A percentile compares a stretch with the other conserved stretches of the same genome.
phyloP scores from a whole-genome alignment of 2,888 invertebrate genomes.

The Cyaniris semiargus region DNA sequence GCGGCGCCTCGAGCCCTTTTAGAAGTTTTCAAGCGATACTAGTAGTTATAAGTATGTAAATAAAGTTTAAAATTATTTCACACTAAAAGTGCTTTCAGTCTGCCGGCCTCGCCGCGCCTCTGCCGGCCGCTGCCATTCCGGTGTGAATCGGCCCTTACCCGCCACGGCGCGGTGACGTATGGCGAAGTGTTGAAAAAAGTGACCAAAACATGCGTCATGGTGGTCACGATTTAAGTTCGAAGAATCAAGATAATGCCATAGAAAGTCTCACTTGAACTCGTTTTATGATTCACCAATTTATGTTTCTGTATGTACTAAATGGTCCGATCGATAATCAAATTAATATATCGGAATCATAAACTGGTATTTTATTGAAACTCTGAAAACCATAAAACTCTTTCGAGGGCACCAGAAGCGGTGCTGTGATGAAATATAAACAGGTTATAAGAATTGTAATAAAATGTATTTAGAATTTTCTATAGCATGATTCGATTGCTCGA shows the following conservation, averaged over 20 bases:
- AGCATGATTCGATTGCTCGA: not conserved
- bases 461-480: not conserved
- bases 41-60: no score
- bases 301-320: not conserved
- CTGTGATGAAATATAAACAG: not conserved
- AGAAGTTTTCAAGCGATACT: no score
- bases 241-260: slow-evolving; percentile 12
- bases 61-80: no score
- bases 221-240: not conserved
- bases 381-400: slow-evolving; percentile 12
- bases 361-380: not conserved
- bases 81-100: no score
- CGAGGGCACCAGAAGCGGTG: slow-evolving; percentile 6
- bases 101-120: no score
- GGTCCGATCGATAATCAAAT: slow-evolving; percentile 1
- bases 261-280: not conserved
- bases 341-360: not conserved
- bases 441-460: slow-evolving; percentile 12
- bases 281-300: not conserved
- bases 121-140: no score
- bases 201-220: slow-evolving; percentile 24
- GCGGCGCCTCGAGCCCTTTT: no score
- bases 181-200: not conserved
- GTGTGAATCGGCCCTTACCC: no score
- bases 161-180: slow-evolving; percentile 34